phyloP scores from a whole-genome alignment of 1,140 invertebrate genomes.

The Branchinecta lynchi region DNA sequence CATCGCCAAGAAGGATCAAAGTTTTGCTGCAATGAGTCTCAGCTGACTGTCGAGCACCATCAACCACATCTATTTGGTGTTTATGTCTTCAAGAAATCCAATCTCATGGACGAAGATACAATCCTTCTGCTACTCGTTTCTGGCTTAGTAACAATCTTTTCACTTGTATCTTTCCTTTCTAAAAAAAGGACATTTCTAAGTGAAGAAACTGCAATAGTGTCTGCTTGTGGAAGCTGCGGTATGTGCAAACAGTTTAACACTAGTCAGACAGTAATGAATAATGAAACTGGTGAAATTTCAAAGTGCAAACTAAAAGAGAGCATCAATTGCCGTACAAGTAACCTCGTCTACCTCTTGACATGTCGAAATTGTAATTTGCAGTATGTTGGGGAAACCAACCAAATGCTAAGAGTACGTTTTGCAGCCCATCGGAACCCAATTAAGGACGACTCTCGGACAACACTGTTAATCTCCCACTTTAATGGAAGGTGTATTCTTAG shows the following conservation, averaged over 20 bases:
- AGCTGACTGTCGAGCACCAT: no score
- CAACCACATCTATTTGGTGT: no score
- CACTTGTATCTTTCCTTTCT: no score
- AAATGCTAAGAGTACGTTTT: not conserved
- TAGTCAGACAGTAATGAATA: no score
- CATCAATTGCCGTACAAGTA: not conserved
- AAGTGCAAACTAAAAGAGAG: not conserved
- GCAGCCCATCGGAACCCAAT: not conserved
- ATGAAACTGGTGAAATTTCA: not conserved
- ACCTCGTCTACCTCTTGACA: not conserved
- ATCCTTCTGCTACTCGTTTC: no score
- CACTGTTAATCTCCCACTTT: not conserved
- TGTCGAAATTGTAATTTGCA: not conserved
- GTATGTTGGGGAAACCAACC: not conserved
- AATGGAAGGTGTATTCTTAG: not conserved
- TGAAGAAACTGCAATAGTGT: no score
- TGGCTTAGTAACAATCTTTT: no score
- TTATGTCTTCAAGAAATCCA: no score
- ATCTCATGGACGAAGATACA: no score
- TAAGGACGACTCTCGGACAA: not conserved
- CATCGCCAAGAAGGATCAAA: no score
- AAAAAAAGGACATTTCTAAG: no score
- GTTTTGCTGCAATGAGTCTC: no score
- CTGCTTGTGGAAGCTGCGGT: not conserved
- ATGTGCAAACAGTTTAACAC: not conserved